These are phyloP conservation scores for Cyrtodaria siliqua DNA, from an alignment of 2,888 invertebrate species.

Conservation along the genomic window DNA sequence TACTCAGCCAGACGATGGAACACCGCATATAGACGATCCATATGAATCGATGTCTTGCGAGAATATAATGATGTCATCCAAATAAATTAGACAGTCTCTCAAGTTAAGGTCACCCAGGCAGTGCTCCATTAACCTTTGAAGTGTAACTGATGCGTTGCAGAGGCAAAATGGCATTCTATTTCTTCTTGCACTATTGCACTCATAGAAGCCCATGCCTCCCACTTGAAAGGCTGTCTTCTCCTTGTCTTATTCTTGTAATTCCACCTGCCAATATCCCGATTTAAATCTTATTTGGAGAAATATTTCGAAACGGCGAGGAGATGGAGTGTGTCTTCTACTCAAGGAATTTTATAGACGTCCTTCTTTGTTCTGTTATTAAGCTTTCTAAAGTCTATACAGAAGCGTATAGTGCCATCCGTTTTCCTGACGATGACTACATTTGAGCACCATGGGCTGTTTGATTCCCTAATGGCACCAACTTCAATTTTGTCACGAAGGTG, in stretches of 20 bases:
- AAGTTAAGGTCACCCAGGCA: constrained; percentile 37
- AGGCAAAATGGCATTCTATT: constrained; percentile 51
- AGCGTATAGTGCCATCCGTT: constrained; percentile 27
- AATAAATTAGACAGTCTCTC: constrained; percentile 42
- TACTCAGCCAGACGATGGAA: too few relatives aligned
- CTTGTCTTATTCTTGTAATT: constrained; percentile 33
- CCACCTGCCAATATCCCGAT: constrained; percentile 27
- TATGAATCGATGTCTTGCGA: constrained; percentile 32
- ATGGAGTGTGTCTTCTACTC: constrained; percentile 25
- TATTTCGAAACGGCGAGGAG: constrained; percentile 19
- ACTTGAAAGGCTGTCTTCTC: constrained; percentile 59
- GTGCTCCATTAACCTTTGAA: constrained; percentile 53
- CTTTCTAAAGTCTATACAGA: constrained; percentile 33
- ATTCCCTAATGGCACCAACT: constrained; percentile 29
- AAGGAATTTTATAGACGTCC: constrained; percentile 28
- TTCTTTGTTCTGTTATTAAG: constrained; percentile 21
- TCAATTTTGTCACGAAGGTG: constrained; percentile 22
- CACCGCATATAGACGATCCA: constrained; percentile 31
- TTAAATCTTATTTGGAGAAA: constrained; percentile 26
- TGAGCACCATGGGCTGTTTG: constrained; percentile 24
- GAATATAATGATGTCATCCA: constrained; percentile 62
- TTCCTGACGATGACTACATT: constrained; percentile 30
- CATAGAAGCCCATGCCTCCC: constrained; percentile 46
- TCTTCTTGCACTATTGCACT: too few relatives aligned
- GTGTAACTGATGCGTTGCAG: constrained; percentile 32